Conservation (phyloP, 53 echinoderm and acorn worm genomes). For the Holothuria scabra region DNA sequence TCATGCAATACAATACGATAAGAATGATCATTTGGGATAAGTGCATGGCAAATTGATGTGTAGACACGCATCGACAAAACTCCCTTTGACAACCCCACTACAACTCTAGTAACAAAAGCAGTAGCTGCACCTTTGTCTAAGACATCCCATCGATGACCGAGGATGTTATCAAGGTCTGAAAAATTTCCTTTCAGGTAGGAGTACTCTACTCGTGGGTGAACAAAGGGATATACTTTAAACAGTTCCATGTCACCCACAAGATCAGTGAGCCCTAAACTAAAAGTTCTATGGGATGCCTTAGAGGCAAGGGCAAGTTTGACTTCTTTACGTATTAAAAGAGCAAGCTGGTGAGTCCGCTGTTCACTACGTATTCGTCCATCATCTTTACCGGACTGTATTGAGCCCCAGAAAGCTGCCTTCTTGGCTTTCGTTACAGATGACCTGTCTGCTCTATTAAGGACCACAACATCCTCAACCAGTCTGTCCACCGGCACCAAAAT, state of each 20-base stretch:
- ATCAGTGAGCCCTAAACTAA: neutral
- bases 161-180: too few species aligned
- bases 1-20: too few species aligned
- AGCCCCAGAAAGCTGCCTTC: constrained; percentile 9
- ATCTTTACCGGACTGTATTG: neutral
- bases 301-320: constrained; percentile 6
- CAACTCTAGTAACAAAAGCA: too few species aligned
- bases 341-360: neutral
- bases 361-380: neutral
- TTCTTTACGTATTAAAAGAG: neutral
- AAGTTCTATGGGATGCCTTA: neutral
- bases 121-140: too few species aligned
- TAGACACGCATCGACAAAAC: too few species aligned
- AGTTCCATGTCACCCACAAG: neutral
- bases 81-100: too few species aligned
- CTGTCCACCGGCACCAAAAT: neutral
- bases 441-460: neutral
- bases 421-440: neutral
- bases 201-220: neutral
- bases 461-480: neutral
- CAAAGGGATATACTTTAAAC: neutral
- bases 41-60: neutral
- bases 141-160: too few species aligned
- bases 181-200: too few species aligned
- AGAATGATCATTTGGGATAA: too few species aligned